phyloP scores from a whole-genome alignment of 2,113 vertebrate species.

The Oreochromis spilurus region DNA sequence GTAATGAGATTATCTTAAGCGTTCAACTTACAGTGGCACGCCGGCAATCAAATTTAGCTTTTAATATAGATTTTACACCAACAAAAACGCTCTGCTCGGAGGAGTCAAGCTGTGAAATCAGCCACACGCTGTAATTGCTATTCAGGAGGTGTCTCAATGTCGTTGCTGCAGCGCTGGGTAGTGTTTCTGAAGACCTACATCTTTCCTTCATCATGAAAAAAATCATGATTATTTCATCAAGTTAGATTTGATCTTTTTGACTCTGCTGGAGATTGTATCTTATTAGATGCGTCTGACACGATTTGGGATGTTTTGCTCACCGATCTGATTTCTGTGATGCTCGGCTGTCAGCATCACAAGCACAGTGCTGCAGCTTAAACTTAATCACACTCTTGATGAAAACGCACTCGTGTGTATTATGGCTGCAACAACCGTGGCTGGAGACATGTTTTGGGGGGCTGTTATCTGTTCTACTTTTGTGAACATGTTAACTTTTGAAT shows the following conservation, averaged over 20 bases:
- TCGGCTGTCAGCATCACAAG: background rate
- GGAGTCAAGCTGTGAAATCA: conserved; percentile 10
- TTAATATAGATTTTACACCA: background rate
- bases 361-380: background rate
- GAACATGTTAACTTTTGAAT: background rate
- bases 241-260: conserved; percentile 44
- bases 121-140: conserved; percentile 31
- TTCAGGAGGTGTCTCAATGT: conserved; percentile 50
- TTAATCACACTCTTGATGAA: background rate
- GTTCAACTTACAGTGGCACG: conserved; percentile 4
- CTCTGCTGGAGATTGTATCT: background rate
- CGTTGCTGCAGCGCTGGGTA: background rate
- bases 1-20: conserved; percentile 64
- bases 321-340: background rate
- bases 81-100: background rate
- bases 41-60: conserved; percentile 13
- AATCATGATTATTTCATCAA: conserved; percentile 36
- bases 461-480: background rate
- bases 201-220: conserved; percentile 47
- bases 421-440: background rate
- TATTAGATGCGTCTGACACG: conserved; percentile 5
- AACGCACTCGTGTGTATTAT: background rate
- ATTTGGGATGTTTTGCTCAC: conserved; percentile 4
- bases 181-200: conserved; percentile 49
- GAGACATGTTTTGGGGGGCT: background rate